Conservation (phyloP, 53 echinoderm and acorn worm genomes). For the Echinometra lucunter region DNA sequence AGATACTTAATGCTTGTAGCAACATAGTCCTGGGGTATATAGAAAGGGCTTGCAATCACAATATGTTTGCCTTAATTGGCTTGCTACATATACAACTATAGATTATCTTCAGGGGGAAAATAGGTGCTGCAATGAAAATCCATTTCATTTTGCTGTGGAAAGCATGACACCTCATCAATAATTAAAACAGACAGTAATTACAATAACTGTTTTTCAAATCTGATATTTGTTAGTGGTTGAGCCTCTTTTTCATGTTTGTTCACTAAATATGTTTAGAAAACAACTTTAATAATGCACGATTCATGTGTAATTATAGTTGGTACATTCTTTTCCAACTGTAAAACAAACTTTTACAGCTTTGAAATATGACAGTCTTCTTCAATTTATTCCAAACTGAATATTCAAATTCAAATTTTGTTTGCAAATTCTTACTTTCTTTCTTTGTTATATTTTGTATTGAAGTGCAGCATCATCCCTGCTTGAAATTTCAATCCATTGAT, state of each 20-base stretch:
- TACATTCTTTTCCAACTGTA: no score
- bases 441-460: background rate
- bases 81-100: no score
- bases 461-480: background rate
- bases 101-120: background rate
- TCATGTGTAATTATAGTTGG: no score
- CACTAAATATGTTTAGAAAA: no score
- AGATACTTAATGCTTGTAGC: background rate
- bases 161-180: background rate
- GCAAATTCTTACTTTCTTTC: background rate
- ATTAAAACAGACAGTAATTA: no score
- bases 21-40: background rate
- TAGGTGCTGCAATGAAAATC: background rate
- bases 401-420: background rate
- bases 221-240: no score
- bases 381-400: no score
- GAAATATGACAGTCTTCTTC: no score
- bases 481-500: background rate
- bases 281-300: no score
- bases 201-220: no score
- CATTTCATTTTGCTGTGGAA: background rate
- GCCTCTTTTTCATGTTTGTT: no score
- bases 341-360: no score
- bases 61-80: background rate
- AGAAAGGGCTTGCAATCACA: background rate